Conservation (phyloP, 2,113 vertebrate genomes). For the Erpornis zantholeuca region DNA sequence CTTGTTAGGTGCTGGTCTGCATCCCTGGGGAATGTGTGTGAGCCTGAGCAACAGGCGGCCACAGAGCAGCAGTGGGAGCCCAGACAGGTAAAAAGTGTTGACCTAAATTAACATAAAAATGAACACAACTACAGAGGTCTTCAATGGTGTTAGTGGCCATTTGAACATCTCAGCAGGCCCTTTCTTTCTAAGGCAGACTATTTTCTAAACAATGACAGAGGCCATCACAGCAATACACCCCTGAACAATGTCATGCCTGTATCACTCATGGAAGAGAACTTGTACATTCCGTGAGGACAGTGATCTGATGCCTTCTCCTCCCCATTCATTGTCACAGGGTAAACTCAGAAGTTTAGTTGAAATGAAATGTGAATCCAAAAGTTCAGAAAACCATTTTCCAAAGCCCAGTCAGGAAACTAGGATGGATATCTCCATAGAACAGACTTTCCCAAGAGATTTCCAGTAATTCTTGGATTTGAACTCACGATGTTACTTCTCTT, state of each 20-base stretch:
- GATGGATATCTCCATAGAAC: slow-evolving; percentile 31
- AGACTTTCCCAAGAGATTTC: slow-evolving; percentile 33
- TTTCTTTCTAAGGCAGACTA: neutral
- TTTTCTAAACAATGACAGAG: neutral
- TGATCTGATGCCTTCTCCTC: neutral
- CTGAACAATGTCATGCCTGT: neutral
- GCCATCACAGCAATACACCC: neutral
- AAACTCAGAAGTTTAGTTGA: neutral
- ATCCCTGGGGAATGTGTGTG: neutral
- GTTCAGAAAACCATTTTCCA: slow-evolving; percentile 5
- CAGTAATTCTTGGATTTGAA: slow-evolving; percentile 36
- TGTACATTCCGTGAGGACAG: rapidly evolving
- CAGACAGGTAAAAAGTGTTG: neutral
- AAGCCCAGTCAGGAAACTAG: slow-evolving; percentile 4
- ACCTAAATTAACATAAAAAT: neutral
- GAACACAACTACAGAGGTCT: neutral
- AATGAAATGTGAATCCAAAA: neutral
- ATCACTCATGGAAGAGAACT: neutral
- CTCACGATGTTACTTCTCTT: neutral
- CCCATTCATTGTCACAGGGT: neutral
- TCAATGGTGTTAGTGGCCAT: neutral
- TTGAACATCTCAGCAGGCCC: neutral
- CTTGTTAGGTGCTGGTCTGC: neutral
- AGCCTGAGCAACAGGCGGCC: neutral
- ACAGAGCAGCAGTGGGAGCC: neutral